phyloP scores from a whole-genome alignment of 1,140 invertebrate genomes.

The Delia radicum region DNA sequence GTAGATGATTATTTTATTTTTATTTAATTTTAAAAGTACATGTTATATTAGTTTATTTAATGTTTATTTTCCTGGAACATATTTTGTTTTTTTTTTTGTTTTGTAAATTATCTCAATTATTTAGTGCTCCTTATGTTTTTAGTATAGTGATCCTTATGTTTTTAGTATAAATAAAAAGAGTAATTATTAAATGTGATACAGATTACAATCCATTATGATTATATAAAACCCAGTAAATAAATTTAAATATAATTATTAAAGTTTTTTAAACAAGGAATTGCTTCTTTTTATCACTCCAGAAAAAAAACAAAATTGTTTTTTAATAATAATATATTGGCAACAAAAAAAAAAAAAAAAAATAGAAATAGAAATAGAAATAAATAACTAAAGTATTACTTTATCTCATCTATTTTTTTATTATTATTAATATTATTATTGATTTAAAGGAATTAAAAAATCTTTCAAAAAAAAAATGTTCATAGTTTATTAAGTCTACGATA shows the following conservation, averaged over 20 bases:
- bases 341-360: no score
- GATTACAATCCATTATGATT: background rate
- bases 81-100: background rate
- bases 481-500: no score
- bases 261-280: background rate
- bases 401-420: no score
- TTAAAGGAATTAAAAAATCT: no score
- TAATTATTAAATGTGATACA: background rate
- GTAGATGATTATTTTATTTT: constrained; percentile 3
- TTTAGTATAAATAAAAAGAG: background rate
- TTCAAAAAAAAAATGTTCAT: no score
- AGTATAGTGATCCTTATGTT: no score
- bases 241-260: background rate
- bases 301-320: no score
- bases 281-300: no score
- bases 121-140: background rate
- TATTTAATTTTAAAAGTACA: background rate
- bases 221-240: background rate
- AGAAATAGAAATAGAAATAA: no score
- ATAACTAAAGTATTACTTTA: no score
- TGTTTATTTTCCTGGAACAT: background rate
- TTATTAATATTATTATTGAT: no score
- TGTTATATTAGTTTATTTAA: background rate
- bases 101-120: background rate
- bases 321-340: no score